A percentile compares a stretch with the other conserved stretches of the same genome.
phyloP scores from a whole-genome alignment of 2,797 vertebrate species.

The Bryconaethiops microstoma region DNA sequence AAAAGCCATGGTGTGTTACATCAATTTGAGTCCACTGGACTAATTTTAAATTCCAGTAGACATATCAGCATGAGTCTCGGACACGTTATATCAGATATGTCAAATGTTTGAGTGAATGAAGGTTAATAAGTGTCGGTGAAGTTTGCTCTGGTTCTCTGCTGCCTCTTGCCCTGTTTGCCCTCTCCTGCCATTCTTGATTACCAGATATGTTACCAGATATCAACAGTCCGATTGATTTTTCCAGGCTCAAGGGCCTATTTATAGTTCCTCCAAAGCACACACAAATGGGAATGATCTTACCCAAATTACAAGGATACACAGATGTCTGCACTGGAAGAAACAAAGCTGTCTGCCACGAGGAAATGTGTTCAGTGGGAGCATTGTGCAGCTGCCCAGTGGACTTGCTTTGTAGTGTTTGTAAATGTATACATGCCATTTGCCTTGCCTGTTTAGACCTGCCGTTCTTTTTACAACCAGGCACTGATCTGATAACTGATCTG shows the following conservation, averaged over 20 bases:
- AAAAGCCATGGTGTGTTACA: no score
- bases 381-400: no score
- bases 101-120: not conserved
- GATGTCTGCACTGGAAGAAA: not conserved
- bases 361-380: slow-evolving; percentile 1
- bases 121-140: slow-evolving; percentile 16
- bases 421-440: no score
- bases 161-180: slow-evolving; percentile 65
- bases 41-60: no score
- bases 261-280: slow-evolving; percentile 43
- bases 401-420: no score
- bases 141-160: slow-evolving; percentile 66
- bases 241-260: slow-evolving; percentile 68
- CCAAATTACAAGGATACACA: slow-evolving; percentile 1
- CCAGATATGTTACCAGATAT: slow-evolving; percentile 55
- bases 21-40: no score
- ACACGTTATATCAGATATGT: not conserved
- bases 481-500: no score
- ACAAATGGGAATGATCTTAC: slow-evolving; percentile 41
- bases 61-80: no score
- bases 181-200: slow-evolving; percentile 67
- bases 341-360: not conserved
- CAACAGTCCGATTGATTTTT: slow-evolving; percentile 71
- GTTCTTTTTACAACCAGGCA: not conserved
- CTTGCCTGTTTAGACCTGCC: no score